Evolutionary conservation across 1,140 invertebrate genomes (phyloP).

Genomic region (Lamellibrachia luymesi): DNA sequence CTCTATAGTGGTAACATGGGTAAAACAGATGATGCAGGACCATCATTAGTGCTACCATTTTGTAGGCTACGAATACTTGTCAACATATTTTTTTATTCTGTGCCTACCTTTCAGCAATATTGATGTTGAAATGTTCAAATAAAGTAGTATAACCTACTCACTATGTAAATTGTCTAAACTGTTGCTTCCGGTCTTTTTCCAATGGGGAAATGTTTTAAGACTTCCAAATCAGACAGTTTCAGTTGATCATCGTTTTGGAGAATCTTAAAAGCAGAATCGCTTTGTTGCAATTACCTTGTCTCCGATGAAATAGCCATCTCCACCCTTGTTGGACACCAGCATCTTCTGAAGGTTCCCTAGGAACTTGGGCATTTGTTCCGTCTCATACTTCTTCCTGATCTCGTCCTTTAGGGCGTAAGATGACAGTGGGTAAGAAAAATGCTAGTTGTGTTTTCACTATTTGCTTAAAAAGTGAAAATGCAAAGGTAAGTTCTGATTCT

Average conservation of each 20-base stretch:
- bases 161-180: no score
- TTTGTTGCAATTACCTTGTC: conserved; percentile 26
- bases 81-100: no score
- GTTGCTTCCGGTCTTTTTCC: no score
- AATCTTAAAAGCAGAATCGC: background rate
- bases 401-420: conserved; percentile 18
- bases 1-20: background rate
- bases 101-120: no score
- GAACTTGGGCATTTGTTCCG: conserved; percentile 26
- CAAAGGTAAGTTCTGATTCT: no score
- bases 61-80: no score
- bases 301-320: conserved; percentile 34
- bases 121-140: no score
- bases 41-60: no score
- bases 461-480: no score
- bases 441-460: background rate
- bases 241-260: background rate
- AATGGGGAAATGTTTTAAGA: no score
- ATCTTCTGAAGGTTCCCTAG: conserved; percentile 32
- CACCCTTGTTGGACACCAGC: conserved; percentile 28
- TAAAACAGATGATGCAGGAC: background rate
- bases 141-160: no score
- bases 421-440: conserved; percentile 9
- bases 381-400: conserved; percentile 31
- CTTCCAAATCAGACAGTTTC: no score